Evolutionary conservation across 1,140 invertebrate species (phyloP).

Genomic region (Gyrodactylus salaris): DNA sequence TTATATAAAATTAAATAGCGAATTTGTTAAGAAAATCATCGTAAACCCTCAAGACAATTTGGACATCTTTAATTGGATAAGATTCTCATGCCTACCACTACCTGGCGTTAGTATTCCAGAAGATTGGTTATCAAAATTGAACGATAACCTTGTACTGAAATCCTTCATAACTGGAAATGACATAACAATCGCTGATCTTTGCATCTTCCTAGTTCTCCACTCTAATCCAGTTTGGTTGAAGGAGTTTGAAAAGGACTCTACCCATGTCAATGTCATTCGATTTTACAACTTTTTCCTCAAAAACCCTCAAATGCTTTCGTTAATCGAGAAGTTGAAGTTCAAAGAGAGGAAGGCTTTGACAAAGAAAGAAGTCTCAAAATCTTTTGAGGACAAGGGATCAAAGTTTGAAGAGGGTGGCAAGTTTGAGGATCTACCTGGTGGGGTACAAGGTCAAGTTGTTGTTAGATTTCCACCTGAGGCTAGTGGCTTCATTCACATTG

Average conservation of each 20-base stretch:
- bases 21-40: neutral
- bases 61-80: neutral
- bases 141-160: neutral
- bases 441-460: slow-evolving; percentile 67
- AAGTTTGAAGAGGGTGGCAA: slow-evolving; percentile 38
- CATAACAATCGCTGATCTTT: neutral
- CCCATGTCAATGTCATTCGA: neutral
- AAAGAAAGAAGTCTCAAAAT: too few species aligned
- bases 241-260: neutral
- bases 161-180: neutral
- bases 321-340: neutral
- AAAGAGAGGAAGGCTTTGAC: neutral
- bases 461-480: slow-evolving; percentile 92
- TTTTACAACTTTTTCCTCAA: neutral
- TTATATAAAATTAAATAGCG: neutral
- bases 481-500: slow-evolving; percentile 68
- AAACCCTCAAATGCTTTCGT: neutral
- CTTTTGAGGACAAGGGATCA: neutral
- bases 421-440: slow-evolving; percentile 72
- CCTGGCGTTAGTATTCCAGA: too few species aligned
- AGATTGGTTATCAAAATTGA: neutral
- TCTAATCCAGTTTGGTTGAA: neutral
- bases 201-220: neutral
- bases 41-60: neutral
- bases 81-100: neutral